Evolutionary conservation across 2,797 vertebrate species (phyloP).

Genomic region (Gadopsis marmoratus): DNA sequence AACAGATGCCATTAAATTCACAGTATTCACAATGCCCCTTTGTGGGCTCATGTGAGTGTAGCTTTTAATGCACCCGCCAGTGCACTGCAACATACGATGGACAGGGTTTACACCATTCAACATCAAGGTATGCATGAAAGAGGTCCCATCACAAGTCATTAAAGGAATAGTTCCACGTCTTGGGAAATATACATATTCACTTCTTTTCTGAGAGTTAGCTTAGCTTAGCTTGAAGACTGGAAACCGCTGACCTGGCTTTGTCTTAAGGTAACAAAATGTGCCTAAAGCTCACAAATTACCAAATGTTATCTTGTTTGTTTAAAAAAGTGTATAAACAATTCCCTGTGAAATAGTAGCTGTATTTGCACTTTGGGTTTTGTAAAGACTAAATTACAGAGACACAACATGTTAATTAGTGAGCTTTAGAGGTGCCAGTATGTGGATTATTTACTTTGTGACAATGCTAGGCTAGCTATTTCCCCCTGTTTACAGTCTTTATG

Average conservation of each 20-base stretch:
- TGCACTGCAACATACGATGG: constrained; percentile 21
- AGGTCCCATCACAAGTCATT: not conserved
- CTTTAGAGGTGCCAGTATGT: not conserved
- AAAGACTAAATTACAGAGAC: not conserved
- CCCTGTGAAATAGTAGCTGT: not conserved
- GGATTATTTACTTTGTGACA: not conserved
- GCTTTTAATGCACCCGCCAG: constrained; percentile 38
- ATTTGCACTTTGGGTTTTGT: constrained; percentile 1
- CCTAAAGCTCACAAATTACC: not conserved
- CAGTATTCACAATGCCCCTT: constrained; percentile 29
- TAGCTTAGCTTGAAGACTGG: not conserved
- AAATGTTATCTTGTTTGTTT: not conserved
- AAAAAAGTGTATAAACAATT: not conserved
- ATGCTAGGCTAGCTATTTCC: not conserved
- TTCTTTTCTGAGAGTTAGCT: not conserved
- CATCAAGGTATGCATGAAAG: not conserved
- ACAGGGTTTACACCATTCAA: constrained; percentile 9
- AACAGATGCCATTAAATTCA: constrained; percentile 60
- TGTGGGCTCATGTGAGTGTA: constrained; percentile 52
- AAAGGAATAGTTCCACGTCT: not conserved
- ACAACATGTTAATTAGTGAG: not conserved
- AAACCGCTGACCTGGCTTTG: not conserved
- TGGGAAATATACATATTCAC: not conserved
- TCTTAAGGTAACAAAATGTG: not conserved
- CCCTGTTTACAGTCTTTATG: not conserved